Evolutionary conservation across 2,797 vertebrate species (phyloP).

Genomic region (Spheniscus humboldti): DNA sequence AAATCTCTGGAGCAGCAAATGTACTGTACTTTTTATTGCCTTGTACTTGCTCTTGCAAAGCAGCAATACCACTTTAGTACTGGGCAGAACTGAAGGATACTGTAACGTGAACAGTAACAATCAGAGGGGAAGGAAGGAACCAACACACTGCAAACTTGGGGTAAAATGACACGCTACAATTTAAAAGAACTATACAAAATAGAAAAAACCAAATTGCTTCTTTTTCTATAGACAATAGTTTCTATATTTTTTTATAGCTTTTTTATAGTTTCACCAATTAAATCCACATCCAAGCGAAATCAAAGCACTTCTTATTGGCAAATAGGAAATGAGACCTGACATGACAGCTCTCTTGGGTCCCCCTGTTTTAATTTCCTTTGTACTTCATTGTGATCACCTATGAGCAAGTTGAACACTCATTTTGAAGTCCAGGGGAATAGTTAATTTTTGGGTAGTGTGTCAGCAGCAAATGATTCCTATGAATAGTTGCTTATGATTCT

Average conservation of each 20-base stretch:
- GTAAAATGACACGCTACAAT: not conserved
- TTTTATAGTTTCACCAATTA: not conserved
- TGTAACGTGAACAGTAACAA: not conserved
- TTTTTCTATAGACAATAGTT: not conserved
- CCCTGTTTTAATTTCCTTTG: not conserved
- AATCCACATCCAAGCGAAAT: not conserved
- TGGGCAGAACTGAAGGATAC: not conserved
- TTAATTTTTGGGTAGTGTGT: not conserved
- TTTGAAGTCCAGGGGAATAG: not conserved
- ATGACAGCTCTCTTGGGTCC: not conserved
- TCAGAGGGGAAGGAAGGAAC: not conserved
- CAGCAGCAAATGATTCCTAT: not conserved
- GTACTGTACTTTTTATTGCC: not conserved
- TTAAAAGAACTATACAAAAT: not conserved
- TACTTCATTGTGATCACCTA: not conserved
- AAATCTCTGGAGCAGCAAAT: not conserved
- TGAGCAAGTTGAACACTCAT: not conserved
- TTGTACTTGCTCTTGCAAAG: not conserved
- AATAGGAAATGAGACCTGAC: not conserved
- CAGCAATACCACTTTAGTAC: not conserved
- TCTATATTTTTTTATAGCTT: not conserved
- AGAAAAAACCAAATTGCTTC: fast-evolving
- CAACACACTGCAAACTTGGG: not conserved
- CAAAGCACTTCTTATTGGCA: not conserved
- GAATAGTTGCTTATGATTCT: not conserved